Conservation (phyloP, 2,113 vertebrate species). For the Etia nguti region DNA sequence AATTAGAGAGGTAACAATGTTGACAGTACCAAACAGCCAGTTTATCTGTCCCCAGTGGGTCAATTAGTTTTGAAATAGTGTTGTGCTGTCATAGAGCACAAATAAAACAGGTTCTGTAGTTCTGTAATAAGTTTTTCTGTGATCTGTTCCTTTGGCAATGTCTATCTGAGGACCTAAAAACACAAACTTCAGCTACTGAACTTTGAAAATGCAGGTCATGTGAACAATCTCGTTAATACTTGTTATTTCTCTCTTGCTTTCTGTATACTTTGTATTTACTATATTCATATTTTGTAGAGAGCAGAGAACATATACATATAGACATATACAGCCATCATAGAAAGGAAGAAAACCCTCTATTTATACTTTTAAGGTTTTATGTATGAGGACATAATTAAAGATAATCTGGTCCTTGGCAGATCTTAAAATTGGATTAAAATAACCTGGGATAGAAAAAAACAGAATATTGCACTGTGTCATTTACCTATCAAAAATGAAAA, state of each 20-base stretch:
- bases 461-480: background rate
- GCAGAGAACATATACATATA: background rate
- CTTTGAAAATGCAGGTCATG: background rate
- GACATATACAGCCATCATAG: background rate
- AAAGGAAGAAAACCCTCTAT: background rate
- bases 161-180: background rate
- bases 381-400: background rate
- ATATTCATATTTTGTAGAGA: background rate
- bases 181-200: background rate
- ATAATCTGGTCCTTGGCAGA: background rate
- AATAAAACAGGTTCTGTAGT: background rate
- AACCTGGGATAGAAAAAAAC: rapidly evolving
- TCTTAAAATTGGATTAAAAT: background rate
- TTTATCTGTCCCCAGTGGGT: background rate
- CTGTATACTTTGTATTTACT: background rate
- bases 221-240: background rate
- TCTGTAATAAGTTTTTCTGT: background rate
- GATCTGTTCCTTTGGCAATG: background rate
- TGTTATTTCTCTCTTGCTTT: background rate
- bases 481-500: background rate
- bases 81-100: background rate
- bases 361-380: background rate
- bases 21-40: background rate
- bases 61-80: background rate
- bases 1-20: background rate